phyloP scores from a whole-genome alignment of 2,888 invertebrate genomes.

The Meteorus colon region DNA sequence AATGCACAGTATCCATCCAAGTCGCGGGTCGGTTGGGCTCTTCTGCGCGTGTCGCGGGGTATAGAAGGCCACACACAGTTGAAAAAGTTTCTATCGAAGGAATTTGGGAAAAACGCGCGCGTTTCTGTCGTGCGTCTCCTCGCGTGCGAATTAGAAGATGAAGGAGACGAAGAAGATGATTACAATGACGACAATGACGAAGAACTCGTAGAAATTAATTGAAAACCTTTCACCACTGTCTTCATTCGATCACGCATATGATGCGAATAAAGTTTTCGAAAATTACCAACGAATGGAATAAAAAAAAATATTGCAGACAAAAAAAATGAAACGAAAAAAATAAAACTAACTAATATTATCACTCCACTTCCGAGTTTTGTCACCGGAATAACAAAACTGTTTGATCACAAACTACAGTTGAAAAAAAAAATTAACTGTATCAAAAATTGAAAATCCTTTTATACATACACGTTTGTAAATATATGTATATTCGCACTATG shows the following conservation, averaged over 20 bases:
- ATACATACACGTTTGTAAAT: not conserved
- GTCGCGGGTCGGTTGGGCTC: constrained; percentile 57
- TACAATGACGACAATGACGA: not conserved
- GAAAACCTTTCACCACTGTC: not conserved
- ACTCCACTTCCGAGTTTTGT: not conserved
- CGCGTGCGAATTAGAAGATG: not conserved
- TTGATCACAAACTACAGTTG: not conserved
- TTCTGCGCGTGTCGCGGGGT: constrained; percentile 48
- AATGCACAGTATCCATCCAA: constrained; percentile 74
- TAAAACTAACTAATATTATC: constrained; percentile 3
- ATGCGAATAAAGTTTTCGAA: not conserved
- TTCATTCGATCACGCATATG: not conserved
- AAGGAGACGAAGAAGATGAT: no score
- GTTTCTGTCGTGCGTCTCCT: constrained; percentile 3
- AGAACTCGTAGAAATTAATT: not conserved
- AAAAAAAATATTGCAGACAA: not conserved
- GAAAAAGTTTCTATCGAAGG: constrained; percentile 33
- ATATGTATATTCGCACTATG: not conserved
- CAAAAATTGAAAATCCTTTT: no score
- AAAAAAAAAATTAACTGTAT: not conserved
- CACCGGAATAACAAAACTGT: not conserved
- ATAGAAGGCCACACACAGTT: constrained; percentile 46
- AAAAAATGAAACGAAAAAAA: not conserved
- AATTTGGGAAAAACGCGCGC: constrained; percentile 18
- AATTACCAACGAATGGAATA: not conserved